Evolutionary conservation across 2,113 vertebrate species (phyloP).

Genomic region (Acinonyx jubatus): DNA sequence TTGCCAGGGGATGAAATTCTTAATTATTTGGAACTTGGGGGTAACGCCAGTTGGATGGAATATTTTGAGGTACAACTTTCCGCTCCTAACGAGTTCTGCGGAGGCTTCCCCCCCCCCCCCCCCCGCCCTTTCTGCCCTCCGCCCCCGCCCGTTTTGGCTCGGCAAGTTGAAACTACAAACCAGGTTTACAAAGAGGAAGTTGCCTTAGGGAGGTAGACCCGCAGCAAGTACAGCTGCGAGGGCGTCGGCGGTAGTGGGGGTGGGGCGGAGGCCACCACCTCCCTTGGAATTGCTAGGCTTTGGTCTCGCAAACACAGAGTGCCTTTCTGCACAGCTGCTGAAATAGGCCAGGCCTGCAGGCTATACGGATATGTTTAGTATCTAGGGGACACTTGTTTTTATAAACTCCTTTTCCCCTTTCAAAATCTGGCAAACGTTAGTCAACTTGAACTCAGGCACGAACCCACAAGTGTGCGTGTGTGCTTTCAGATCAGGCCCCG

Average conservation of each 20-base stretch:
- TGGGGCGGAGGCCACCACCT: not conserved
- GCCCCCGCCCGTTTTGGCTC: not conserved
- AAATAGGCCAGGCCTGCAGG: not conserved
- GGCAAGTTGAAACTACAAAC: not conserved
- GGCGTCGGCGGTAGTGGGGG: not conserved
- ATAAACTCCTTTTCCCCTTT: not conserved
- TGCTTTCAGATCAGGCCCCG: not conserved
- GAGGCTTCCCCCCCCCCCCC: fast-evolving
- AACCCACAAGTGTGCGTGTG: conserved; percentile 35
- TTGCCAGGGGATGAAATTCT: not conserved
- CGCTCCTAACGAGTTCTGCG: not conserved
- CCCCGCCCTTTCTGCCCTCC: fast-evolving
- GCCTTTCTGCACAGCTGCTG: not conserved
- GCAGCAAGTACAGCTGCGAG: fast-evolving
- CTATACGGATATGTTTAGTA: not conserved
- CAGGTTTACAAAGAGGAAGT: not conserved
- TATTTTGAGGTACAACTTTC: not conserved
- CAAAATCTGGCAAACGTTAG: not conserved
- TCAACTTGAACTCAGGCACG: not conserved
- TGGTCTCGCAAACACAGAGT: not conserved
- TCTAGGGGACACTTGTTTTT: conserved; percentile 49
- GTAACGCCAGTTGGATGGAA: not conserved
- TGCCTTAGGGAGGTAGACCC: not conserved
- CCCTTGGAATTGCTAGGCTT: not conserved
- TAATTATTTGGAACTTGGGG: not conserved